Evolutionary conservation across 1,140 invertebrate genomes (phyloP).

Genomic region (Doryteuthis pealeii): DNA sequence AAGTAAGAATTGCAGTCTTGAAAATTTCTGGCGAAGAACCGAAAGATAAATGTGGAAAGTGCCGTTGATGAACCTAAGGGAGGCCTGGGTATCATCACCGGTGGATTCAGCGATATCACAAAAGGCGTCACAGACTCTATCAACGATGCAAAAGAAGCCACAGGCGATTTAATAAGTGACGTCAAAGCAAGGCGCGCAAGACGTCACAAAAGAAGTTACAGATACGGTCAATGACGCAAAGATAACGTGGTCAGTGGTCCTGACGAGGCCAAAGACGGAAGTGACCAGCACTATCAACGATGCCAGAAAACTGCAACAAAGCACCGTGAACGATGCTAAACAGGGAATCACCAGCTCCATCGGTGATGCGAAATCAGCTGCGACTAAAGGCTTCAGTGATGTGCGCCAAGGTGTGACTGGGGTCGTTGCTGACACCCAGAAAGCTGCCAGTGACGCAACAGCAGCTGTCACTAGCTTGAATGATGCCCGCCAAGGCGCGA

Average conservation of each 20-base stretch:
- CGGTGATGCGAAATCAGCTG: not conserved
- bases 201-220: not conserved
- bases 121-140: not conserved
- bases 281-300: not conserved
- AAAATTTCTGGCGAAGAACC: constrained; percentile 17
- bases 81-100: not conserved
- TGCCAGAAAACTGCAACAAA: not conserved
- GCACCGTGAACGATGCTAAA: not conserved
- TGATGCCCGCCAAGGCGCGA: not conserved
- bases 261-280: not conserved
- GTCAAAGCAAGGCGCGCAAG: not conserved
- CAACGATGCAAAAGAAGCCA: not conserved
- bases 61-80: not conserved
- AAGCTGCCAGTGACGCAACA: not conserved
- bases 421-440: not conserved
- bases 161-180: not conserved
- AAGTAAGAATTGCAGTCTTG: constrained; percentile 35
- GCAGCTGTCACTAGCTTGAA: not conserved
- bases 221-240: not conserved
- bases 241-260: not conserved
- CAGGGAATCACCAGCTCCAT: not conserved
- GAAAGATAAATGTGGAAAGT: not conserved
- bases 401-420: not conserved
- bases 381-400: not conserved
- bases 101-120: not conserved